These are phyloP conservation scores for Epirrhoe tristata DNA, from an alignment of 2,888 invertebrate species.

Conservation along the genomic window DNA sequence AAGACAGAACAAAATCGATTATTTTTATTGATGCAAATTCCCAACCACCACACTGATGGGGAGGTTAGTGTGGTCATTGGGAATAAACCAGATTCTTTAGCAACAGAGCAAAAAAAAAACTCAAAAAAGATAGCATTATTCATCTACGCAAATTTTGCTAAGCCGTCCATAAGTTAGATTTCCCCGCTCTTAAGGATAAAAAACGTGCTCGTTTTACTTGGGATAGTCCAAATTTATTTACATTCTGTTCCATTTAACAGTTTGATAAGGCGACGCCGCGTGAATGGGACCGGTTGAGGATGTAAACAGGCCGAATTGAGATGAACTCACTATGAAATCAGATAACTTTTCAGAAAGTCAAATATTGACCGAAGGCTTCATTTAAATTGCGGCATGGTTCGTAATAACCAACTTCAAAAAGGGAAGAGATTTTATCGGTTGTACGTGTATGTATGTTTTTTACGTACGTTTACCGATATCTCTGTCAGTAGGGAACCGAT, in stretches of 20 bases:
- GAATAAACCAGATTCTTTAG: too few species aligned
- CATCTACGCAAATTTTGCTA: not conserved
- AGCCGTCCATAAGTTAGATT: not conserved
- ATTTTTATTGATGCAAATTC: too few species aligned
- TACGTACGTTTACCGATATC: too few species aligned
- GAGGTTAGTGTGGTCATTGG: too few species aligned
- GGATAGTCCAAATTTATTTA: constrained; percentile 50
- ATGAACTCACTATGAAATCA: not conserved
- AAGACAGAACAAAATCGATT: too few species aligned
- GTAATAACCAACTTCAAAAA: not conserved
- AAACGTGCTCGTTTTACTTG: constrained; percentile 28
- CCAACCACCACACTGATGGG: too few species aligned
- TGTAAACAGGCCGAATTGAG: constrained; percentile 4
- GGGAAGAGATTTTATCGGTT: too few species aligned
- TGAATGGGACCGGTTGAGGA: constrained; percentile 33
- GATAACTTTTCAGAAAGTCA: not conserved
- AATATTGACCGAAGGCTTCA: not conserved
- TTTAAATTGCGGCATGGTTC: not conserved
- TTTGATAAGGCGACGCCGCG: constrained; percentile 46
- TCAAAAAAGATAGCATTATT: too few species aligned
- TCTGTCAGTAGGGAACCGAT: too few species aligned
- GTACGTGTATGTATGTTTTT: too few species aligned
- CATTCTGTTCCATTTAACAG: constrained; percentile 53
- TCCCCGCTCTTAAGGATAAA: constrained; percentile 24
- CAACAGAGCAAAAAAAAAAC: too few species aligned